Evolutionary conservation across 2,113 vertebrate genomes (phyloP), one percentile per base, ranked within the genome.

Genomic region (Poeciliopsis retropinna): DNA sequence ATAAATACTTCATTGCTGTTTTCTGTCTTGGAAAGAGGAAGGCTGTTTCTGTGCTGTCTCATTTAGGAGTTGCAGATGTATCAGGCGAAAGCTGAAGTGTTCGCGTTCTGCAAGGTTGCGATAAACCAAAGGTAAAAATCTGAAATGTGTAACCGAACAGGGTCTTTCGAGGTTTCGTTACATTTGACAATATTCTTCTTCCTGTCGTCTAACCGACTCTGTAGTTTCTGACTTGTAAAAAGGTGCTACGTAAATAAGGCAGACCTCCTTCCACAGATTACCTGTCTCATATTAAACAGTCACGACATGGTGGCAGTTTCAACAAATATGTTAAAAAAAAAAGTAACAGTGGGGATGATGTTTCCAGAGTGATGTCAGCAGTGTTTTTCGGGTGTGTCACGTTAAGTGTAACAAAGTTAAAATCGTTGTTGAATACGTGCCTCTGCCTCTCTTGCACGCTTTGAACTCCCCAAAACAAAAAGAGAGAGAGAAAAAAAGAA

Each of bases 1-100:
- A 27, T 84, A 82, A 81, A 51, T 60, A 51, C 31, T 80, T 80
- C 75, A 72, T 84, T 85, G 83, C 65, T 77, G 73, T 79, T 74
- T 87, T 78, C 5, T 28, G 39, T 12, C 66, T 34, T 12, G 67
- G 37, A 71, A 5, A 82, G 61, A 51, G 64, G 37, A 37, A 4
- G 27, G 22, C 73, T 66, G 28, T 77, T 71, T 61, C 31, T 41
- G 51, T 54, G 51, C 22, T 10, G 22, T 25, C 51, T n/a, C 11
- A 25, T 54, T 54, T 54, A n/a, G 8, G 51, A 54, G 22, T 2
- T 54, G 19, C 17, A 22, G 47, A 25, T 25, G 47, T 25, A 5
- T 54, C 22, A 25, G 22, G 22, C 10, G 51, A n/a, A 71, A 47
- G 70, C 19, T 72, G 10, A 54, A 54, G 17, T 9, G 25, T 9